Evolutionary conservation across 2,113 vertebrate genomes (phyloP), one percentile per base, ranked within the genome.

Genomic region (Gavia stellata): DNA sequence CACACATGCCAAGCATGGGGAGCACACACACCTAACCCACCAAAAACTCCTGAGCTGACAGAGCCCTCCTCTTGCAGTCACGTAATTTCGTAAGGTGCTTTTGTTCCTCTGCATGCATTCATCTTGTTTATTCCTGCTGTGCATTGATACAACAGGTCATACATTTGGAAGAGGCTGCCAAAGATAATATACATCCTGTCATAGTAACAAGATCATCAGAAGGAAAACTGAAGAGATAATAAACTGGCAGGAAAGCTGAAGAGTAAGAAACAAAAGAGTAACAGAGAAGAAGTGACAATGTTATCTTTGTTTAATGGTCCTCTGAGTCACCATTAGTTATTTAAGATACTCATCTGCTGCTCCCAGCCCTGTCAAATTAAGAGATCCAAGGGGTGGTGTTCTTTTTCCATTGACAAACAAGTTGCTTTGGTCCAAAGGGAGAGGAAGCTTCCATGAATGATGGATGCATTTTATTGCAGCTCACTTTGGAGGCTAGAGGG

Each of bases 281-380:
- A 19, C 85, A 84, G 91, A 56, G 88, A 71, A 83, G 96, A 81
- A 94, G 87, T 90, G 89, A 96, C 96, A 95, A 81, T 66, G 94
- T 91, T 96, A 95, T 96, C 96, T 94, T 92, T 92, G 92, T 89
- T 91, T 81, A 96, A 89, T 2, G 73, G 53, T 97, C 96, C 88
- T 94, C 83, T 94, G 96, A 94, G 96, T 94, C 92, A 92, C 88
- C 94, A 91, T 97, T 92, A 77, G 91, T 95, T 96, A 96, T 94
- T 96, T 85, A 79, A 94, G 95, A 96, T 96, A 89, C 7, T 81
- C 88, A 92, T 89, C 92, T 94, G 86, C 73, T 36, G 83, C 86
- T 91, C 88, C 88, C 92, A 87, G 83, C 62, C 83, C 91, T 34
- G 49, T 75, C 96, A 94, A 79, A 92, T 88, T 86, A 90, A 94